phyloP scores from a whole-genome alignment of 2,113 vertebrate genomes.

The Phaethornis superciliosus region DNA sequence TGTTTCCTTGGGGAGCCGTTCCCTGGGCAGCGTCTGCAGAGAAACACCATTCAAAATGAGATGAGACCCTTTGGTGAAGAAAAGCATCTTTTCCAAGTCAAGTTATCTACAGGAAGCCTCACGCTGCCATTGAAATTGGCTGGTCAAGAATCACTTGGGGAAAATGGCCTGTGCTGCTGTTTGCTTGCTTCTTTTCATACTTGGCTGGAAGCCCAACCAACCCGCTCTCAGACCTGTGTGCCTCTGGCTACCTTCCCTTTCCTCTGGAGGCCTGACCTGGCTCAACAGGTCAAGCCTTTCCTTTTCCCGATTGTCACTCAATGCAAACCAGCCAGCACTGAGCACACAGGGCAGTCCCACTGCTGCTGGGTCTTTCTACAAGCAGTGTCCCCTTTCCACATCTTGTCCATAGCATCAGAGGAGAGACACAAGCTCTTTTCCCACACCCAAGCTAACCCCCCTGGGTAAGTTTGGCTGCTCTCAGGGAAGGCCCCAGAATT shows the following conservation, averaged over 20 bases:
- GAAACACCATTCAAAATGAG: neutral
- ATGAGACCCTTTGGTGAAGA: neutral
- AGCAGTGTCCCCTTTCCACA: neutral
- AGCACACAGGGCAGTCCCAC: neutral
- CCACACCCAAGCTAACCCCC: neutral
- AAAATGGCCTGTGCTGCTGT: neutral
- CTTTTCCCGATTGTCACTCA: neutral
- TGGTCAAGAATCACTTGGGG: neutral
- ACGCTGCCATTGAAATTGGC: neutral
- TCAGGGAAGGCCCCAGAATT: neutral
- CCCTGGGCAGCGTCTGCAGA: conserved; percentile 77
- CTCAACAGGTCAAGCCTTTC: neutral
- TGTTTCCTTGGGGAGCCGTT: conserved; percentile 83
- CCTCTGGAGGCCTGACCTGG: neutral
- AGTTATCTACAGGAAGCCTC: neutral
- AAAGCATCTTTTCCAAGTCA: neutral
- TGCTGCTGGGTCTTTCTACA: neutral
- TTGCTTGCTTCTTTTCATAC: neutral
- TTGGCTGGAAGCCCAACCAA: neutral
- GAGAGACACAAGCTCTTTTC: neutral
- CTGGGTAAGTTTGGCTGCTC: neutral
- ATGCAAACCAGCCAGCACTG: neutral
- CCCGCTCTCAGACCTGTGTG: neutral
- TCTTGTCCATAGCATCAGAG: neutral
- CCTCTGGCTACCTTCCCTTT: neutral